phyloP scores from a whole-genome alignment of 2,797 vertebrate genomes.

The Kryptolebias ocellatus region DNA sequence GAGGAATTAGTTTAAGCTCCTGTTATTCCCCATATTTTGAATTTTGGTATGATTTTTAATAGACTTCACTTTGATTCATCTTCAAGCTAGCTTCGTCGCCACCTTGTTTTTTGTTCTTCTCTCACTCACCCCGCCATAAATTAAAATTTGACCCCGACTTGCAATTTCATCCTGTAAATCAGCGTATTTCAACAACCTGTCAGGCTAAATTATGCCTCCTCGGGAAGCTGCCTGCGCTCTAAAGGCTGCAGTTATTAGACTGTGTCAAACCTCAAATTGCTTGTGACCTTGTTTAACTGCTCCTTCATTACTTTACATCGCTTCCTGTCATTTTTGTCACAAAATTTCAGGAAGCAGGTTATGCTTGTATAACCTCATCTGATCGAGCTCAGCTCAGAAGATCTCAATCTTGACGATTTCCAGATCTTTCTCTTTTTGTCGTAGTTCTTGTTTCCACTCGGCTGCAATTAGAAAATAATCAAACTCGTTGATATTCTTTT shows the following conservation, averaged over 20 bases:
- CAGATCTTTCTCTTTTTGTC: neutral
- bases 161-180: conserved; percentile 24
- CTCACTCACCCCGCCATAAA: conserved; percentile 23
- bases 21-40: conserved; percentile 3
- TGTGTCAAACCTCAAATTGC: neutral
- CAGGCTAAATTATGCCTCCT: conserved; percentile 26
- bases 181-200: conserved; percentile 29
- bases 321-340: conserved; percentile 9
- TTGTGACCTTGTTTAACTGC: conserved; percentile 14
- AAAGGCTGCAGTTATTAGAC: conserved; percentile 20
- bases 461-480: conserved; percentile 10
- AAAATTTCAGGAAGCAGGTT: neutral
- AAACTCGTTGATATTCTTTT: conserved; percentile 8
- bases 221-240: conserved; percentile 17
- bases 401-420: neutral
- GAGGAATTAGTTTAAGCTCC: too few relatives aligned
- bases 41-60: conserved; percentile 26
- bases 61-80: conserved; percentile 24
- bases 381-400: neutral
- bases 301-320: neutral
- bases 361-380: neutral
- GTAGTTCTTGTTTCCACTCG: neutral
- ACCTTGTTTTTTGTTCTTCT: neutral
- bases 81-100: neutral
- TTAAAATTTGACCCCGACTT: conserved; percentile 24